Percentiles rank a stretch among this genome's conserved stretches.
These are phyloP conservation scores for Siniperca scherzeri DNA, from an alignment of 2,797 vertebrate species.

Conservation along the genomic window DNA sequence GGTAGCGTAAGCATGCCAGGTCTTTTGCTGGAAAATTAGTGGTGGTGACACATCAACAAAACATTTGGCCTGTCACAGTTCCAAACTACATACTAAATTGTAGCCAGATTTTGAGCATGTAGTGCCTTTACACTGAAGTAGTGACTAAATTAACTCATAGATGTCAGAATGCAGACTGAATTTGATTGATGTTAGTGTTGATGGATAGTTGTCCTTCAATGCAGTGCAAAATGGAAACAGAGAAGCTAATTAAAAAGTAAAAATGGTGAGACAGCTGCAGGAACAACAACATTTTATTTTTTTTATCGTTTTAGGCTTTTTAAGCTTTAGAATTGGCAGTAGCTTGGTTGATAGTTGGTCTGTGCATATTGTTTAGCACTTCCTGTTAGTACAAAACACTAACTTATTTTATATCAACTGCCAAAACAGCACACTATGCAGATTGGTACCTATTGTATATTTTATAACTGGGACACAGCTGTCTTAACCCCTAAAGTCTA, in stretches of 20 bases:
- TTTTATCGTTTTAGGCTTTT: not conserved
- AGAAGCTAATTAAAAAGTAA: not conserved
- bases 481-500: conserved; percentile 10
- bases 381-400: conserved; percentile 15
- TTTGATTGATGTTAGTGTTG: not conserved
- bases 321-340: conserved; percentile 1
- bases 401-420: conserved; percentile 4
- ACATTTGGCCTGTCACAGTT: conserved; percentile 35
- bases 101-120: conserved; percentile 29
- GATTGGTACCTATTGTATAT: conserved; percentile 10
- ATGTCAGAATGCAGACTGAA: not conserved
- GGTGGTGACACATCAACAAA: conserved; percentile 62
- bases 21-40: conserved; percentile 51
- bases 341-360: conserved; percentile 15
- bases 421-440: conserved; percentile 12
- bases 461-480: conserved; percentile 17
- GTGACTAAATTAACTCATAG: not conserved
- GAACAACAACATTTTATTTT: conserved; percentile 15
- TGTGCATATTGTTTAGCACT: conserved; percentile 15
- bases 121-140: conserved; percentile 1
- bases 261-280: not conserved
- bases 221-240: not conserved
- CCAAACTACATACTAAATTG: conserved; percentile 41
- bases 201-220: not conserved
- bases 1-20: conserved; percentile 15